Conservation (phyloP, 2,797 vertebrate genomes). For the Bradypodion pumilum region DNA sequence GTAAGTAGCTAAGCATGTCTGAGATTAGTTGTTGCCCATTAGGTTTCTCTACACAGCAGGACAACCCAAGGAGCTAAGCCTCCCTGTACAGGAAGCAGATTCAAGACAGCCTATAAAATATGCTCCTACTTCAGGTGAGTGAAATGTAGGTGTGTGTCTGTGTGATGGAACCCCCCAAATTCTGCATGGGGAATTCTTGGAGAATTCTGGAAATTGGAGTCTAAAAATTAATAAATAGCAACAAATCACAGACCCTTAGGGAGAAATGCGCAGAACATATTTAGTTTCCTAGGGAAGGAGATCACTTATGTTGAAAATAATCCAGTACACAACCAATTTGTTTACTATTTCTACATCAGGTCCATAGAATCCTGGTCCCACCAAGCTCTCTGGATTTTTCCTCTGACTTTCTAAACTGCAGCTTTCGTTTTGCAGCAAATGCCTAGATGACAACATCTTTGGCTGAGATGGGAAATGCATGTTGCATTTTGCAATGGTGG, state of each 20-base stretch:
- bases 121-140: too few relatives aligned
- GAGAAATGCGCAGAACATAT: too few relatives aligned
- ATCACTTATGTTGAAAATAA: not conserved
- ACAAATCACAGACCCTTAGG: too few relatives aligned
- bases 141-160: too few relatives aligned
- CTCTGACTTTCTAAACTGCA: not conserved
- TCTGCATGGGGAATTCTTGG: too few relatives aligned
- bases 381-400: not conserved
- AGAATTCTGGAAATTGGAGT: too few relatives aligned
- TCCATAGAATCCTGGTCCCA: not conserved
- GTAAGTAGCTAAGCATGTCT: not conserved
- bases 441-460: not conserved
- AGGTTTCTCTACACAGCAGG: not conserved
- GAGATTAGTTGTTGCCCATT: not conserved
- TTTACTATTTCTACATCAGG: not conserved
- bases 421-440: not conserved
- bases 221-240: too few relatives aligned
- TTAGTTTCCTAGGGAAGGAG: not conserved
- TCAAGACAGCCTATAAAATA: not conserved
- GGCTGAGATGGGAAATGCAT: not conserved
- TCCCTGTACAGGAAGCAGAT: too few relatives aligned
- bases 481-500: not conserved
- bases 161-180: too few relatives aligned
- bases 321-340: not conserved
- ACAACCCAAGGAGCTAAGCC: too few relatives aligned